Percentiles rank a stretch among this genome's conserved stretches.
Evolutionary conservation across 2,888 invertebrate species (phyloP).

Genomic region (Cephus rjabovi): DNA sequence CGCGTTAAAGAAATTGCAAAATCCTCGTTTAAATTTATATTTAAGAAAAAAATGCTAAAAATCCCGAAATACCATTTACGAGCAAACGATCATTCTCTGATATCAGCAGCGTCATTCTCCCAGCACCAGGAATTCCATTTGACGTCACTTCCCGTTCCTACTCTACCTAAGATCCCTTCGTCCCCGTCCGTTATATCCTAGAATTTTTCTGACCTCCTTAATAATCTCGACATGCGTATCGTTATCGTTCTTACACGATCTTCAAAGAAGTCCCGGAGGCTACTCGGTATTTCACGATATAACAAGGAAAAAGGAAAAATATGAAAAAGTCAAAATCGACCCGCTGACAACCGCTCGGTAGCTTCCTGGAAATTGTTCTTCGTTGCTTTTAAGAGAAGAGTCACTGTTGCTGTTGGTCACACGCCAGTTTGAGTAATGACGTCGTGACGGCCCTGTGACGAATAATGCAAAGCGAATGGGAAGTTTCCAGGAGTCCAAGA

Average conservation of each 20-base stretch:
- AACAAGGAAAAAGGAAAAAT: not conserved
- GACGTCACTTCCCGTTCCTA: not conserved
- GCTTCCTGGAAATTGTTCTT: not conserved
- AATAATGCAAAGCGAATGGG: not conserved
- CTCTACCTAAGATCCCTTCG: not conserved
- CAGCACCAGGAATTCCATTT: not conserved
- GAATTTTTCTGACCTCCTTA: not conserved
- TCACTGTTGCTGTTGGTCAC: conserved; percentile 47
- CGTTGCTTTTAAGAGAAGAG: conserved; percentile 40
- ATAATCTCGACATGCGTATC: not conserved
- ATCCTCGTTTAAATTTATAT: not conserved
- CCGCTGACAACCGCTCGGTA: not conserved
- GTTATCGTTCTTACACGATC: not conserved
- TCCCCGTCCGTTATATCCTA: not conserved
- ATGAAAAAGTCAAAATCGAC: not conserved
- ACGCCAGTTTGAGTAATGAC: conserved; percentile 43
- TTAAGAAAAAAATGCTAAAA: not conserved
- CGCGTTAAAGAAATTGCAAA: not conserved
- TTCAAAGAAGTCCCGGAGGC: not conserved
- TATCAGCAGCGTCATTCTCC: not conserved
- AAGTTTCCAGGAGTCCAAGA: not conserved
- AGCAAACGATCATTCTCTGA: not conserved
- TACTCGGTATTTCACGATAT: not conserved
- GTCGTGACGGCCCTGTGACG: conserved; percentile 4
- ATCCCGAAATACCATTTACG: not conserved